Evolutionary conservation across 1,140 invertebrate species (phyloP).

Genomic region (Drosophila arizonae): DNA sequence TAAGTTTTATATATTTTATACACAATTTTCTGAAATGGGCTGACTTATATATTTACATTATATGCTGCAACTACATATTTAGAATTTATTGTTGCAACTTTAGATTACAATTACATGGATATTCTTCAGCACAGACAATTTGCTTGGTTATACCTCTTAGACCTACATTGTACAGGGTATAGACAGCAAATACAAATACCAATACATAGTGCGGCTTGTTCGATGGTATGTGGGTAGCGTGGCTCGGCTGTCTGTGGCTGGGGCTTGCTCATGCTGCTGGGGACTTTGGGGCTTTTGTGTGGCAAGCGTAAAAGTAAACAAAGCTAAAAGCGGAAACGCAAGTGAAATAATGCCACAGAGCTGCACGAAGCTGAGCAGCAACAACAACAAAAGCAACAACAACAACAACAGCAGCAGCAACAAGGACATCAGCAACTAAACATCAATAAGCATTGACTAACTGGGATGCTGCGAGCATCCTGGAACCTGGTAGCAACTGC

Average conservation of each 20-base stretch:
- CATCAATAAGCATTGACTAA: conserved; percentile 79
- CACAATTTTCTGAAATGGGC: too few species aligned
- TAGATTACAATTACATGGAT: too few species aligned
- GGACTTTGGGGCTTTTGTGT: conserved; percentile 74
- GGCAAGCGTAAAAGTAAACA: conserved; percentile 75
- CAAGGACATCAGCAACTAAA: conserved; percentile 69
- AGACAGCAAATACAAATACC: conserved; percentile 66
- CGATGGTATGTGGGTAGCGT: conserved; percentile 32
- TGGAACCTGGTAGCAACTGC: conserved; percentile 47
- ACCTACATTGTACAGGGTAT: conserved; percentile 19
- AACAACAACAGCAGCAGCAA: conserved; percentile 51
- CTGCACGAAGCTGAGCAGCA: conserved; percentile 41
- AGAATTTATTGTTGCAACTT: too few species aligned
- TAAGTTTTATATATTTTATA: too few species aligned
- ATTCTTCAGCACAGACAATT: too few species aligned
- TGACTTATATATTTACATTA: too few species aligned
- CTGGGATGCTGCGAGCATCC: conserved; percentile 51
- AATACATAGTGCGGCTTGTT: conserved; percentile 70
- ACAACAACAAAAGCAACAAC: conserved; percentile 48
- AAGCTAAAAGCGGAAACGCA: conserved; percentile 77
- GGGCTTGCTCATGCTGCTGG: conserved; percentile 46
- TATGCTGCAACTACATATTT: too few species aligned
- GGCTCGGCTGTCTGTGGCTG: conserved; percentile 28
- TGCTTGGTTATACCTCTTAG: too few species aligned
- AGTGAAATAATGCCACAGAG: conserved; percentile 59